Evolutionary conservation across 1,140 invertebrate genomes (phyloP), one percentile per base, ranked within the genome.

Genomic region (Catajapyx aquilonaris): DNA sequence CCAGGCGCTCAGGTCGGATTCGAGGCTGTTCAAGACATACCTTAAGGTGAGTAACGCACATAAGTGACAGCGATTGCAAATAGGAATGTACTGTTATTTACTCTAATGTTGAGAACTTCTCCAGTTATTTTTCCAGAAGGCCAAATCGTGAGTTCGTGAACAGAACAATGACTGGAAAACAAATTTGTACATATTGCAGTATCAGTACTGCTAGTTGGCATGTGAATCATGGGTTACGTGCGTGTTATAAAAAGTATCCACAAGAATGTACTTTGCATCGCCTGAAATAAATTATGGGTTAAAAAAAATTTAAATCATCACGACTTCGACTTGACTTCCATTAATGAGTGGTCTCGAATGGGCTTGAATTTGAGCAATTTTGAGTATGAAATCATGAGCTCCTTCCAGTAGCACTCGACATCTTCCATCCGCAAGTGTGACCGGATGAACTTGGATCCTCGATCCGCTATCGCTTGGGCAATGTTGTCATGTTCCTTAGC

Each of bases 381-480:
- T 1, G 68, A 56, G 61, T 94, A 95, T 48, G 63, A 62, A 41
- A 65, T 68, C 1, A 96, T 53, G 18, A 96, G 59, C 43, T 69
- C 73, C 47, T 64, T 67, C 90, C 90, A 96, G 55, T 88, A 96
- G 49, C 80, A 85, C 42, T 61, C 62, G 2, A 95, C 60, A 59
- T 94, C 76, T 38, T 73, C 65, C 63, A 91, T 74, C 48, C 64
- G 69, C 23, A 96, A 64, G 61, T 88, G 73, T 34, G 85, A 62
- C 71, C 69, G 75, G 44, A 95, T 75, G 52, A 91, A 81, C 42
- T 80, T 53, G 50, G 69, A 72, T 1, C 85, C 85, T 46, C 68
- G 66, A 37, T 75, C 52, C n/a, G 88, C 86, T 41, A 96, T 94
- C 51, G 75, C 59, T 52, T 71, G 60, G 1, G 72, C 74, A 34